Conservation (phyloP, 2,113 vertebrate species). For the Eclectus roratus region DNA sequence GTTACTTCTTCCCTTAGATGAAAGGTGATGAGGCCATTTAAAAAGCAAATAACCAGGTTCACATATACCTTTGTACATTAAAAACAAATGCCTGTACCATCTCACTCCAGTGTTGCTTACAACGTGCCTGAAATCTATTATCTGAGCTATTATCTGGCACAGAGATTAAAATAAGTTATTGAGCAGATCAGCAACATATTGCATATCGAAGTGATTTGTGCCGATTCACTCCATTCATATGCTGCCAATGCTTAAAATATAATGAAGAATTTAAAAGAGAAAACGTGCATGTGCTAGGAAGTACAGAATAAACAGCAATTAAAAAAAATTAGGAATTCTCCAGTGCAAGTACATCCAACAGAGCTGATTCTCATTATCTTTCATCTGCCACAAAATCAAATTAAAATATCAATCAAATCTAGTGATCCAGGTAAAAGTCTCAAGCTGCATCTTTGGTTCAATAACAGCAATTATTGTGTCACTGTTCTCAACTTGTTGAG, state of each 20-base stretch:
- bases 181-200: neutral
- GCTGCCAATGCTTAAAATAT: neutral
- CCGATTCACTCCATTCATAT: neutral
- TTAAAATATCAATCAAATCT: conserved; percentile 35
- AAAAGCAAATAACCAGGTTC: neutral
- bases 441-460: neutral
- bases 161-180: neutral
- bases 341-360: neutral
- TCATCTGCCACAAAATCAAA: conserved; percentile 24
- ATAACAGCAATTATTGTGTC: conserved; percentile 9
- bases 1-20: neutral
- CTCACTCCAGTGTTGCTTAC: neutral
- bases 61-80: neutral
- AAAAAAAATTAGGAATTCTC: neutral
- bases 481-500: neutral
- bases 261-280: neutral
- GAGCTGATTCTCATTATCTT: conserved; percentile 10
- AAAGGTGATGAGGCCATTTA: neutral
- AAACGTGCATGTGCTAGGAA: neutral
- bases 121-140: neutral
- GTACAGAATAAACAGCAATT: neutral
- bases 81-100: neutral
- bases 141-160: neutral
- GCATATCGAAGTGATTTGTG: neutral
- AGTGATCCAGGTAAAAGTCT: conserved; percentile 40